Conservation (phyloP, 2,113 vertebrate species). For the Cyprinodon brontotheroides region DNA sequence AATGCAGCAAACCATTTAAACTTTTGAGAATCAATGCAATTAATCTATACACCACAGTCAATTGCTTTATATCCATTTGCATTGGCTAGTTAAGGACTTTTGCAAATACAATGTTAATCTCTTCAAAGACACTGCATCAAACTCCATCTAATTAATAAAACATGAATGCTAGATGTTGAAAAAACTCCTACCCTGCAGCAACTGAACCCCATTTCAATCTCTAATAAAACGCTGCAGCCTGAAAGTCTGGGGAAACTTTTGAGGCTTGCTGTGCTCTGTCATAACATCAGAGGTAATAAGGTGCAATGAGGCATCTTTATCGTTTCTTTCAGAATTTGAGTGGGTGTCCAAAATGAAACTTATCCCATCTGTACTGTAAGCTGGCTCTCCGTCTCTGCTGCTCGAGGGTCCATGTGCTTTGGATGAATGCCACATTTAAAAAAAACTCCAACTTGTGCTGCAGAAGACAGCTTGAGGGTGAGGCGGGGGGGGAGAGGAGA, state of each 20-base stretch:
- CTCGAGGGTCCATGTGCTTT: slow-evolving; percentile 18
- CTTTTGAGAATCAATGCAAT: slow-evolving; percentile 30
- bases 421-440: slow-evolving; percentile 37
- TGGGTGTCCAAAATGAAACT: slow-evolving; percentile 39
- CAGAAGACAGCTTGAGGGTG: slow-evolving; percentile 46
- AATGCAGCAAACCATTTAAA: slow-evolving; percentile 20
- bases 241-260: slow-evolving; percentile 23
- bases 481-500: slow-evolving; percentile 37
- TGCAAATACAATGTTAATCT: not conserved
- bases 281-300: slow-evolving; percentile 16
- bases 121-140: slow-evolving; percentile 5
- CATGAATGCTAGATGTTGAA: slow-evolving; percentile 1
- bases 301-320: slow-evolving; percentile 3
- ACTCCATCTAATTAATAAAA: slow-evolving; percentile 17
- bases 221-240: slow-evolving; percentile 5
- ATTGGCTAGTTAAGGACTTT: slow-evolving; percentile 4
- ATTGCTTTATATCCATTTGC: slow-evolving; percentile 8
- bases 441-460: slow-evolving; percentile 37
- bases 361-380: slow-evolving; percentile 23
- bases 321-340: slow-evolving; percentile 27
- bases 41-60: slow-evolving; percentile 21
- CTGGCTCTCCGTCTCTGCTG: slow-evolving; percentile 26
- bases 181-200: slow-evolving; percentile 1
- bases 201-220: slow-evolving; percentile 11
- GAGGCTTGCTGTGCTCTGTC: not conserved